A percentile compares a stretch with the other conserved stretches of the same genome.
Evolutionary conservation across 2,797 vertebrate species (phyloP).

Genomic region (Pseudomugil tenellus): DNA sequence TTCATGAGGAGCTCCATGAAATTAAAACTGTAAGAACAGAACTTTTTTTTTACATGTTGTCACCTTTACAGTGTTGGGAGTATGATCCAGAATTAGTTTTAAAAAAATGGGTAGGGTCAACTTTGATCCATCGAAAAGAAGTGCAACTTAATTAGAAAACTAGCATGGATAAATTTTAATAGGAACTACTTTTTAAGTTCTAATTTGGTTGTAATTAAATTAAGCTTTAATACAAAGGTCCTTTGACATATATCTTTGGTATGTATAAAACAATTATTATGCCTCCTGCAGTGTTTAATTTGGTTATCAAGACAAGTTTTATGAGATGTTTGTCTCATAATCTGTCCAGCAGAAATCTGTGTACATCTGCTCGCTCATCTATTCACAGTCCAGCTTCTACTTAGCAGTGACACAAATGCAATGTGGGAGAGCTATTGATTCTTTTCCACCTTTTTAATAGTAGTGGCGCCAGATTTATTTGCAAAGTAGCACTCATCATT

Average conservation of each 20-base stretch:
- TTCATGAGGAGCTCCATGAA: neutral
- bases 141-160: constrained; percentile 42
- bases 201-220: constrained; percentile 76
- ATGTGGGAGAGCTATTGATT: constrained; percentile 66
- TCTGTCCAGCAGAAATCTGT: constrained; percentile 61
- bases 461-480: constrained; percentile 70
- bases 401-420: constrained; percentile 61
- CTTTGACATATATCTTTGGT: constrained; percentile 61
- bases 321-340: constrained; percentile 73
- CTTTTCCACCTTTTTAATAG: constrained; percentile 65
- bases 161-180: constrained; percentile 46
- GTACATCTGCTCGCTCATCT: constrained; percentile 60
- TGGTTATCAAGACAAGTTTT: constrained; percentile 79
- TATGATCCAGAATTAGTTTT: constrained; percentile 3
- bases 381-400: constrained; percentile 48
- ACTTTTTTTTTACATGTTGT: neutral
- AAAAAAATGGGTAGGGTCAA: constrained; percentile 12
- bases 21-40: neutral
- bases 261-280: constrained; percentile 72
- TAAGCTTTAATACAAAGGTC: constrained; percentile 66
- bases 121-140: constrained; percentile 15
- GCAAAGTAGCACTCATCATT: constrained; percentile 73
- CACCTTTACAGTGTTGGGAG: neutral
- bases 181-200: constrained; percentile 56
- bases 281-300: constrained; percentile 79